Evolutionary conservation across 2,113 vertebrate species (phyloP), one percentile per base, ranked within the genome.

Genomic region (Cyanistes caeruleus): DNA sequence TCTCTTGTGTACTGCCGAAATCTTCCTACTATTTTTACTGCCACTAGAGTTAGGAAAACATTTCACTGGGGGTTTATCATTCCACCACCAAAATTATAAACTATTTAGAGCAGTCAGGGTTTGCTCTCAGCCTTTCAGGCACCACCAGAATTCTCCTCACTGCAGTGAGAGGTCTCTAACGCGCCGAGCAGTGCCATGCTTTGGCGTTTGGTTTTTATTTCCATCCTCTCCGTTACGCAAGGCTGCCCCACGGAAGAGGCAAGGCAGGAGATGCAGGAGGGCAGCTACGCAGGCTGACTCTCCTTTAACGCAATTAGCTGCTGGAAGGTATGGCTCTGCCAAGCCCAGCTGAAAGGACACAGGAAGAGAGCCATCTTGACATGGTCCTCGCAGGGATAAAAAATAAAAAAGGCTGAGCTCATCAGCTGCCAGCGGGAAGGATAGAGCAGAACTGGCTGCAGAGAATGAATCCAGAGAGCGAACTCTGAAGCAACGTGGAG

Each of bases 31-130:
- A 96, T 85, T 96, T 96, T 96, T 95, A 94, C 84, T 2, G 2
- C 93, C 93, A 85, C 81, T 65, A 59, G 51, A 94, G 90, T 83
- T 46, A 80, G 60, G 72, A 62, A 97, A 96, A 95, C 92, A 97
- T 94, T 94, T 94, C 90, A 63, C 85, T 70, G 68, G 92, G 93
- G 75, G 82, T 94, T 95, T 96, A 93, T 88, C 87, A 91, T 96
- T 96, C 90, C 90, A 91, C 83, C 85, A 94, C 96, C 95, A 90
- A 91, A 94, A 95, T 81, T 77, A 90, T 94, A 95, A 96, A 97
- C 94, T 88, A 90, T 85, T 94, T 91, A 96, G 75, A 87, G 75
- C 90, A 90, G 79, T 3, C 87, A 41, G 85, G 82, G 59, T 94
- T 96, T 77, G 48, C 87, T 95, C 82, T 56, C 92, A 91, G 95